Evolutionary conservation across 2,797 vertebrate species (phyloP).

Genomic region (Sciurus carolinensis): DNA sequence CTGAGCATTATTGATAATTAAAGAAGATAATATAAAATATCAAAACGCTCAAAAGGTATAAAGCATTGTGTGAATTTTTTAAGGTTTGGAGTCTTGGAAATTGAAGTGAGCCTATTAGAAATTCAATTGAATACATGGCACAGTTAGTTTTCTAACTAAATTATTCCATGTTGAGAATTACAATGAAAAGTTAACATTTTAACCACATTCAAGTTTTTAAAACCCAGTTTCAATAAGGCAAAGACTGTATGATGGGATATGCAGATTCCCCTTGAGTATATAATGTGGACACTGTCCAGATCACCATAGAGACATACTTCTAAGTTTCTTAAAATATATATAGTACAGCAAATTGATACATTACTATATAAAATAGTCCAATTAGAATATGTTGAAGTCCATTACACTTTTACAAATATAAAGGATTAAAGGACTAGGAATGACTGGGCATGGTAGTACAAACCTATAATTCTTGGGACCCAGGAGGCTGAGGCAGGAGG

Average conservation of each 20-base stretch:
- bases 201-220: neutral
- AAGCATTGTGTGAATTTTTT: neutral
- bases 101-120: neutral
- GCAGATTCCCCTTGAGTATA: neutral
- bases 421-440: constrained; percentile 5
- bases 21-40: too few species aligned
- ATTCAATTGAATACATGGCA: neutral
- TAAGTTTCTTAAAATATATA: neutral
- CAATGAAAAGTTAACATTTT: constrained; percentile 45
- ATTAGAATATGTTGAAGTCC: neutral
- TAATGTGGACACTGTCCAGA: neutral
- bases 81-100: constrained; percentile 4
- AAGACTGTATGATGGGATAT: neutral
- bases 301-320: neutral
- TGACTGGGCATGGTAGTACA: too few species aligned
- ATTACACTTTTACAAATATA: constrained; percentile 43
- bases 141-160: constrained; percentile 15
- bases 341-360: constrained; percentile 18
- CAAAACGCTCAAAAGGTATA: neutral
- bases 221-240: neutral
- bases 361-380: neutral
- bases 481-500: too few species aligned
- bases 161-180: constrained; percentile 1
- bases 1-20: too few species aligned
- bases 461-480: too few species aligned